A percentile compares a stretch with the other conserved stretches of the same genome.
These are phyloP conservation scores for Perdita meconis DNA, from an alignment of 2,888 invertebrate genomes.

Conservation along the genomic window DNA sequence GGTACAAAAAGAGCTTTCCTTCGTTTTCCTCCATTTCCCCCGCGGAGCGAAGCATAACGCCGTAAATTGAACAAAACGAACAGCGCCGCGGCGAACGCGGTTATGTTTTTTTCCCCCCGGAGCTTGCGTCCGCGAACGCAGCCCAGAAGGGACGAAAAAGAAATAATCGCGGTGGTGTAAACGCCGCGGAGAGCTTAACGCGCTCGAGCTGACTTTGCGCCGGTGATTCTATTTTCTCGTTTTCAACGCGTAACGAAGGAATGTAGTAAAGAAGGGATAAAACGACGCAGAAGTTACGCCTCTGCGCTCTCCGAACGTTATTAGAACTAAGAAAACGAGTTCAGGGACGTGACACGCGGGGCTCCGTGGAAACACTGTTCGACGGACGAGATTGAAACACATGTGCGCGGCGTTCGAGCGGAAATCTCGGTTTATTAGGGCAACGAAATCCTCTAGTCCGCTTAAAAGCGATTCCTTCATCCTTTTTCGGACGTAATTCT, in stretches of 20 bases:
- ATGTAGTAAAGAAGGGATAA: background rate
- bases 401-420: background rate
- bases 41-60: too few species aligned
- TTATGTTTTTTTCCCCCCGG: too few species aligned
- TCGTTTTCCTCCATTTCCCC: too few species aligned
- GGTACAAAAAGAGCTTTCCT: too few species aligned
- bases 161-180: too few species aligned
- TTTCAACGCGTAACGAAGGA: background rate
- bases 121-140: too few species aligned
- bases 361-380: background rate
- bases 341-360: constrained; percentile 3
- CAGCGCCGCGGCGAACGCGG: too few species aligned
- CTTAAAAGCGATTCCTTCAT: background rate
- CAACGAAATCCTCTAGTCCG: background rate
- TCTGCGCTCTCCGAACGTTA: constrained; percentile 14
- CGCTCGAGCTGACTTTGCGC: background rate
- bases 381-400: constrained; percentile 6
- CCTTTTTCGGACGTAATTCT: background rate
- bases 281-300: background rate
- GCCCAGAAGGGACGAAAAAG: too few species aligned
- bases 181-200: background rate
- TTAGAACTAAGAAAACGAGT: constrained; percentile 16
- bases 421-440: background rate
- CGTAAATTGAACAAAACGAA: too few species aligned
- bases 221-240: constrained; percentile 7